Conservation (phyloP, 37 sponge, comb jelly and placozoan species). For the Spongilla lacustris region DNA sequence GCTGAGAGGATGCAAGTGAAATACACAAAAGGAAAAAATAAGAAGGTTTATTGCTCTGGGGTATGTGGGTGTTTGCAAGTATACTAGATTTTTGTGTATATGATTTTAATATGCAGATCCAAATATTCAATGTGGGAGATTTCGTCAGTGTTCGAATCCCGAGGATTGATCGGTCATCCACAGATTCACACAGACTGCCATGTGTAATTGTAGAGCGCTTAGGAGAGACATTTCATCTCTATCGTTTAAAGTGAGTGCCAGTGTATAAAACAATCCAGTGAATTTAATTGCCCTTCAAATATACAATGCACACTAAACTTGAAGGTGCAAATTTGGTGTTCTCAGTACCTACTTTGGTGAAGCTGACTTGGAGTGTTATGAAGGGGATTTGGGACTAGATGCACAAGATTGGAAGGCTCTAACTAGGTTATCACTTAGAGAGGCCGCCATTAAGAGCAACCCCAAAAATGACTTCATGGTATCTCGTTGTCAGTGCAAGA, state of each 20-base stretch:
- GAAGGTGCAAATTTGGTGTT: conserved; percentile 33
- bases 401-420: conserved; percentile 5
- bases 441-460: conserved; percentile 23
- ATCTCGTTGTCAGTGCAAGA: conserved; percentile 25
- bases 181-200: conserved; percentile 45
- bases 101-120: neutral
- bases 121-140: conserved; percentile 24
- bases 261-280: neutral
- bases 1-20: conserved; percentile 36
- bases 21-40: conserved; percentile 23
- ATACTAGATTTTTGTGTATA: conserved; percentile 28
- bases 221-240: conserved; percentile 3
- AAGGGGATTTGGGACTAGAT: conserved; percentile 4
- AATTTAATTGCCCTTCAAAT: neutral
- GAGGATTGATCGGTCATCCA: conserved; percentile 47
- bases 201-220: conserved; percentile 44
- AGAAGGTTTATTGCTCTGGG: conserved; percentile 22
- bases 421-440: conserved; percentile 22
- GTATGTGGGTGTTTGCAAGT: conserved; percentile 8
- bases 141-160: conserved; percentile 35
- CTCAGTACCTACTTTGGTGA: conserved; percentile 30
- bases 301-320: neutral
- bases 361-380: conserved; percentile 32
- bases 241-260: conserved; percentile 12
- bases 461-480: conserved; percentile 24